Percentiles rank a stretch among this genome's conserved stretches.
Evolutionary conservation across 2,888 invertebrate genomes (phyloP).

Genomic region (Aplocera efformata): DNA sequence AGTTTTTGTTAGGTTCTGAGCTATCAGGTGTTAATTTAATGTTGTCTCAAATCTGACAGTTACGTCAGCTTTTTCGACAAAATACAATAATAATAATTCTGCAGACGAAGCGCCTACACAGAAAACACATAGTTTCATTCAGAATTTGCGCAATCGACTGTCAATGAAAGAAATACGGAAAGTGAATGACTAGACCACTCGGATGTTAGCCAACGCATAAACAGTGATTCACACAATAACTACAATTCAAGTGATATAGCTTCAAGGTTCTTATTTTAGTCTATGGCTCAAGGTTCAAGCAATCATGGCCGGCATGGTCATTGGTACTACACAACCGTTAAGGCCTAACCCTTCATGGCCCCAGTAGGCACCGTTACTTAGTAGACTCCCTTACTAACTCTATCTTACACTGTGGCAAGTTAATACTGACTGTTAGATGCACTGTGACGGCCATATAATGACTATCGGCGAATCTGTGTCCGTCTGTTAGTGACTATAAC

Average conservation of each 20-base stretch:
- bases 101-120: too few species aligned
- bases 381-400: slow-evolving; percentile 30
- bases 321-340: slow-evolving; percentile 34
- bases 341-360: slow-evolving; percentile 46
- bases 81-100: too few species aligned
- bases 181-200: too few species aligned
- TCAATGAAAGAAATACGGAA: too few species aligned
- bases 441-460: not conserved
- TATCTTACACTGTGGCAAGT: slow-evolving; percentile 1
- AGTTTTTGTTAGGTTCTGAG: too few species aligned
- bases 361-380: slow-evolving; percentile 33
- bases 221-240: too few species aligned
- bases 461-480: not conserved
- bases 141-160: too few species aligned
- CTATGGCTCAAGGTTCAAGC: slow-evolving; percentile 20
- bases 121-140: too few species aligned
- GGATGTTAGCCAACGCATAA: too few species aligned
- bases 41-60: too few species aligned
- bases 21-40: too few species aligned
- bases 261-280: not conserved
- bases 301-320: slow-evolving; percentile 29
- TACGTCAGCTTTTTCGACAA: too few species aligned
- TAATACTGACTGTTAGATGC: slow-evolving; percentile 1
- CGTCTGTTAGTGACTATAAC: not conserved
- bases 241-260: not conserved